These are phyloP conservation scores for Chymomyza amoena DNA, from an alignment of 2,888 invertebrate species.

Conservation along the genomic window DNA sequence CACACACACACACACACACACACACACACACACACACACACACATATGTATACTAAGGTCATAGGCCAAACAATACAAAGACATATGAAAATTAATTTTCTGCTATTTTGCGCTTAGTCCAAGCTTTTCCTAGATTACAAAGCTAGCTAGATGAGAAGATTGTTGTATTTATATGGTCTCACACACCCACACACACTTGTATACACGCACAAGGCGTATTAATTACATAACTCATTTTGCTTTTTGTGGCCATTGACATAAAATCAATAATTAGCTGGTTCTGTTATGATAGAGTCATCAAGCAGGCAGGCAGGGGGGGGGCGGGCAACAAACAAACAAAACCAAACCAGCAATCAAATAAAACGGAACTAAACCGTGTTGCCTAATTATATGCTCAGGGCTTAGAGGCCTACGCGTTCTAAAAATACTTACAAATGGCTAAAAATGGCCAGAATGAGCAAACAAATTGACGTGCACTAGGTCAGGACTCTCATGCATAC, in stretches of 20 bases:
- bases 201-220: slow-evolving; percentile 45
- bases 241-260: slow-evolving; percentile 4
- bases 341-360: slow-evolving; percentile 51
- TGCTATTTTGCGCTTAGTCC: slow-evolving; percentile 43
- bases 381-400: slow-evolving; percentile 57
- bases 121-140: not conserved
- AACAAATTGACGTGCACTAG: slow-evolving; percentile 62
- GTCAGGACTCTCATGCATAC: slow-evolving; percentile 36
- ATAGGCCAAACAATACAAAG: not conserved
- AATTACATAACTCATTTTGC: slow-evolving; percentile 66
- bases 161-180: slow-evolving; percentile 53
- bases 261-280: slow-evolving; percentile 48
- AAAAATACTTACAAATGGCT: slow-evolving; percentile 15
- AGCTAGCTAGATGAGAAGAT: slow-evolving; percentile 48
- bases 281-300: slow-evolving; percentile 54
- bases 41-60: slow-evolving; percentile 12
- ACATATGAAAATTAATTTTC: slow-evolving; percentile 62
- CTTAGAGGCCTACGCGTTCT: slow-evolving; percentile 19
- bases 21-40: slow-evolving; percentile 12
- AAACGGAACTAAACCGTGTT: slow-evolving; percentile 57
- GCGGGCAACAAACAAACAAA: slow-evolving; percentile 18
- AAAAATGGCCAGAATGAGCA: slow-evolving; percentile 45
- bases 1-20: slow-evolving; percentile 11
- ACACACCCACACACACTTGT: too few species aligned
- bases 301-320: not conserved